phyloP scores from a whole-genome alignment of 2,113 vertebrate genomes.

The Sphyrna mokarran region DNA sequence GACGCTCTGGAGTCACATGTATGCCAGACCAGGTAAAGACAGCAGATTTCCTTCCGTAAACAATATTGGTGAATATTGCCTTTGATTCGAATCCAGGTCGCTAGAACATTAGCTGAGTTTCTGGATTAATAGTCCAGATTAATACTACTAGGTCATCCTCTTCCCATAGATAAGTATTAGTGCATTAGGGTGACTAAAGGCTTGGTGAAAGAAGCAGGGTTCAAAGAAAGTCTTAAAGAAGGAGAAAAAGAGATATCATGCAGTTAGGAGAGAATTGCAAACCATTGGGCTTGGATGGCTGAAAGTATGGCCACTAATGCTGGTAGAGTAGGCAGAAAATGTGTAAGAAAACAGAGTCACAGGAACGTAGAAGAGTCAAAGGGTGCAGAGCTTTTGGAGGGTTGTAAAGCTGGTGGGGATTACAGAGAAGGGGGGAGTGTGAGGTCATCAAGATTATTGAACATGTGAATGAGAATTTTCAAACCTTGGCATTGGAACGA shows the following conservation, averaged over 20 bases:
- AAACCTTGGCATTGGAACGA: neutral
- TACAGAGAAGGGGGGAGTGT: neutral
- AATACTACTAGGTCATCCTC: no score
- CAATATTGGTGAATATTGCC: no score
- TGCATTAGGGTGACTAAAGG: neutral
- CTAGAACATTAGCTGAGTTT: no score
- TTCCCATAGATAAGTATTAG: no score
- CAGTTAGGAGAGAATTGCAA: neutral
- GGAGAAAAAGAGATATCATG: neutral
- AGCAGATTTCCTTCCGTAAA: no score
- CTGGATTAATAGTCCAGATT: no score
- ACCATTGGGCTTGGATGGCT: neutral
- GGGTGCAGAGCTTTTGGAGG: neutral
- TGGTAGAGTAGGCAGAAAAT: neutral
- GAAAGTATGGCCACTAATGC: neutral
- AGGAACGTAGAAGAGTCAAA: neutral
- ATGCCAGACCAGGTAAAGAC: no score
- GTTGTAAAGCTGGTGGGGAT: neutral
- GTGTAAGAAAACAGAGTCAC: neutral
- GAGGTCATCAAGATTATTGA: neutral
- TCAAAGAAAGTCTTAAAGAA: neutral
- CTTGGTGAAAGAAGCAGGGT: neutral
- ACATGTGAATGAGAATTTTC: neutral
- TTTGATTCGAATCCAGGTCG: no score
- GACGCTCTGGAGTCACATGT: no score